phyloP scores from a whole-genome alignment of 2,797 vertebrate species.

The Anableps anableps region DNA sequence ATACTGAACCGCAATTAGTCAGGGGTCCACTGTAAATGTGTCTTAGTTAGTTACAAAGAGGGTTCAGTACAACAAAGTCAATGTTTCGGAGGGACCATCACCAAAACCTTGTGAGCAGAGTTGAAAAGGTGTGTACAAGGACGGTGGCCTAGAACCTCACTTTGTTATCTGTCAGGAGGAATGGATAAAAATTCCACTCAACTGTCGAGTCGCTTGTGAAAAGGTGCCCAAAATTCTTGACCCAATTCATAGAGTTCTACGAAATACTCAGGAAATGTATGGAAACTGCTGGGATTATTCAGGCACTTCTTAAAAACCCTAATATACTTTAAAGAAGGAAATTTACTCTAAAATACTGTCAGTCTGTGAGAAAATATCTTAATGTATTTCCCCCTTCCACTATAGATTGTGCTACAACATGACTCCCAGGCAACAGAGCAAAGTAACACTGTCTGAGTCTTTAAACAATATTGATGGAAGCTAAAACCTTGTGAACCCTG shows the following conservation, averaged over 20 bases:
- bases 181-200: not conserved
- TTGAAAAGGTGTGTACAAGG: not conserved
- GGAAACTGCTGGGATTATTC: too few relatives aligned
- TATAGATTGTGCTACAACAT: slow-evolving; percentile 18
- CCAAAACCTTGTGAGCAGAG: not conserved
- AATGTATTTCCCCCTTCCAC: not conserved
- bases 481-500: slow-evolving; percentile 45
- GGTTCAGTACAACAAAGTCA: not conserved
- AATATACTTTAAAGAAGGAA: not conserved
- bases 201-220: not conserved
- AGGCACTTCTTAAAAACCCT: not conserved
- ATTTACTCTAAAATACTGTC: not conserved
- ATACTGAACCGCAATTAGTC: not conserved
- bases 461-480: slow-evolving; percentile 61
- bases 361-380: not conserved
- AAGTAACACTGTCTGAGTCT: slow-evolving; percentile 26
- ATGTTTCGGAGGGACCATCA: not conserved
- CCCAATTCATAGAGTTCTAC: not conserved
- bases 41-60: not conserved
- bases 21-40: not conserved
- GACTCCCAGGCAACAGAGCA: slow-evolving; percentile 15
- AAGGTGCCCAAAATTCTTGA: not conserved
- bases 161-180: not conserved
- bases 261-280: too few relatives aligned
- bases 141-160: not conserved